phyloP scores from a whole-genome alignment of 2,113 vertebrate species.

The Corythaeola cristata region DNA sequence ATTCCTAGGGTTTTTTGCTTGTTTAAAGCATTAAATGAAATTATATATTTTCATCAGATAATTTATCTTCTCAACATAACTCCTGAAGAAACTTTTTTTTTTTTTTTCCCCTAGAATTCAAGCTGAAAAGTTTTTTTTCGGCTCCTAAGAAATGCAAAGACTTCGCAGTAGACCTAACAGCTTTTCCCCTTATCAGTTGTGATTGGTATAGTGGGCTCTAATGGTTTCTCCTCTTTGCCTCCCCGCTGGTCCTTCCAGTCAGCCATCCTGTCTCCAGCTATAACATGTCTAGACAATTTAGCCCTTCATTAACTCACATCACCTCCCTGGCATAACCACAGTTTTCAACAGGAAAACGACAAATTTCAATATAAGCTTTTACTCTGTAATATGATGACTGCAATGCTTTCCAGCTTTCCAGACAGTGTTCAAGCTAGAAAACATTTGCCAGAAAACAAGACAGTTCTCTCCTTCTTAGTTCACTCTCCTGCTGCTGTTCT shows the following conservation, averaged over 20 bases:
- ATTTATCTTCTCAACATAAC: background rate
- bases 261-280: background rate
- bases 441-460: background rate
- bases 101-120: background rate
- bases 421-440: background rate
- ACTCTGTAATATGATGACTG: background rate
- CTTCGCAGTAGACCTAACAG: background rate
- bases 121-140: background rate
- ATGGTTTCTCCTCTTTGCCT: background rate
- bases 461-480: background rate
- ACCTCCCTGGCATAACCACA: background rate
- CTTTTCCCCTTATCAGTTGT: background rate
- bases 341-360: background rate
- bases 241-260: background rate
- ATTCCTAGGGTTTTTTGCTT: background rate
- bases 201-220: background rate
- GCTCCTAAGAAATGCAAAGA: background rate
- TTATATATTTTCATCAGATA: background rate
- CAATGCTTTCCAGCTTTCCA: background rate
- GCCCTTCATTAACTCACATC: background rate
- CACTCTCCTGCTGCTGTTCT: background rate
- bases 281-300: background rate
- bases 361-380: background rate
- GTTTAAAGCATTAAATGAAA: background rate
- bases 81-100: background rate